Evolutionary conservation across 2,888 invertebrate genomes (phyloP), one percentile per base, ranked within the genome.

Genomic region (Lydus trimaculatus): DNA sequence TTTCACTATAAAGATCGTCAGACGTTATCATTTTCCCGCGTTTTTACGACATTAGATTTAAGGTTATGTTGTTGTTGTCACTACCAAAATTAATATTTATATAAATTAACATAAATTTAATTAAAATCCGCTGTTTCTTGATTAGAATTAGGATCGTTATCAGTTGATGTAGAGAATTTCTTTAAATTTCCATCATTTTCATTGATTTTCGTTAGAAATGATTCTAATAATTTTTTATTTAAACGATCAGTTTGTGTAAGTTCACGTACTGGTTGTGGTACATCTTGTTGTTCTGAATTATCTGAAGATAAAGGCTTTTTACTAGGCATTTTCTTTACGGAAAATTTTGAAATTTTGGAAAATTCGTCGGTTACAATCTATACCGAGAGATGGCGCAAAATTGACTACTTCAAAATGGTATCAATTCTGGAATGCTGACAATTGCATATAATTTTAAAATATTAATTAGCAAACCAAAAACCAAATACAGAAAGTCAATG

Each of bases 171-270:
- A 31, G 28, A 62, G 31, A 68, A 58, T 60, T 69, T 60, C 52
- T 68, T 72, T 59, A 60, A 69, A 65, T 67, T 69, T 71, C 66
- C 63, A 48, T 71, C 72, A 23, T 67, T 63, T 70, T 77, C 72
- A 71, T 90, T 90, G 84, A 92, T 87, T 71, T 89, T 85, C 64
- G 89, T 87, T 70, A 91, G 86, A 67, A 91, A 85, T 0, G 91
- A 90, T 66, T 89, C 86, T 61, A 92, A 83, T 64, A 92, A 84
- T 77, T 88, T 89, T 81, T 91, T 91, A 80, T 92, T 92, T 67
- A 92, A 78, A 72, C 87, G 88, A 80, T 92, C 92, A 0, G 90
- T 92, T 82, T 89, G 89, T 13, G 89, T 89, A 69, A 89, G 75
- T 80, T 84, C 81, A 39, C 78, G 71, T 23, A 65, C 76, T 13